Percentiles rank a stretch among this genome's conserved stretches.
Evolutionary conservation across 2,888 invertebrate species (phyloP).

Genomic region (Dasysyrphus albostriatus): DNA sequence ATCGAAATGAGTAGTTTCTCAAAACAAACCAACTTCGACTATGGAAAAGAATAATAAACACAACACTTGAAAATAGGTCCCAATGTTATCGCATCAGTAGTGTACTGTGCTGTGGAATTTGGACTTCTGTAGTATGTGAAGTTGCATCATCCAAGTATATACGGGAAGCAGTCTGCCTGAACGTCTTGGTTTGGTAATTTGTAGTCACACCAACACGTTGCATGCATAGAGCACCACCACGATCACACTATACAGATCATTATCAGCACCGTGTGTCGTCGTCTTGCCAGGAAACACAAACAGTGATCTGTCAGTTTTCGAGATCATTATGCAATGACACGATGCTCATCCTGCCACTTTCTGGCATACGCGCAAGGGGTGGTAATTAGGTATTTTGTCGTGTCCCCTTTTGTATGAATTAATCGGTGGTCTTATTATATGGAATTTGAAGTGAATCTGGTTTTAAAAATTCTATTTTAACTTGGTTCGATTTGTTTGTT

Average conservation of each 20-base stretch:
- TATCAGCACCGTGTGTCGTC: conserved; percentile 53
- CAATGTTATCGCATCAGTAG: conserved; percentile 13
- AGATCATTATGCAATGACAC: conserved; percentile 74
- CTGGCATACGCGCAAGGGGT: conserved; percentile 22
- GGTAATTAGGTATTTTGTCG: conserved; percentile 53
- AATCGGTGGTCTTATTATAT: conserved; percentile 5
- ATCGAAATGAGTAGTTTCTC: conserved; percentile 58
- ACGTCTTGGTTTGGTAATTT: conserved; percentile 47
- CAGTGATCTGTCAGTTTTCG: conserved; percentile 69
- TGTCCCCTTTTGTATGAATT: not conserved
- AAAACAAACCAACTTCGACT: conserved; percentile 58
- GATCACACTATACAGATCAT: conserved; percentile 46
- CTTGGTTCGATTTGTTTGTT: not conserved
- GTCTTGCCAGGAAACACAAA: conserved; percentile 67
- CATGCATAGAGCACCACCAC: conserved; percentile 19
- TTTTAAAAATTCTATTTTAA: not conserved
- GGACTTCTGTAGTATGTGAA: not conserved
- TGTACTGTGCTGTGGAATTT: not conserved
- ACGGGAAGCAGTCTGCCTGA: conserved; percentile 11
- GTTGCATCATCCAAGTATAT: conserved; percentile 55
- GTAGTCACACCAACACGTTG: conserved; percentile 50
- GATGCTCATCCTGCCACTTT: conserved; percentile 47
- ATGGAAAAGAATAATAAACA: conserved; percentile 63
- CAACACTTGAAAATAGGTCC: conserved; percentile 60
- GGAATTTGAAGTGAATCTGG: not conserved